Evolutionary conservation across 2,113 vertebrate genomes (phyloP).

Genomic region (Nannospalax galili): DNA sequence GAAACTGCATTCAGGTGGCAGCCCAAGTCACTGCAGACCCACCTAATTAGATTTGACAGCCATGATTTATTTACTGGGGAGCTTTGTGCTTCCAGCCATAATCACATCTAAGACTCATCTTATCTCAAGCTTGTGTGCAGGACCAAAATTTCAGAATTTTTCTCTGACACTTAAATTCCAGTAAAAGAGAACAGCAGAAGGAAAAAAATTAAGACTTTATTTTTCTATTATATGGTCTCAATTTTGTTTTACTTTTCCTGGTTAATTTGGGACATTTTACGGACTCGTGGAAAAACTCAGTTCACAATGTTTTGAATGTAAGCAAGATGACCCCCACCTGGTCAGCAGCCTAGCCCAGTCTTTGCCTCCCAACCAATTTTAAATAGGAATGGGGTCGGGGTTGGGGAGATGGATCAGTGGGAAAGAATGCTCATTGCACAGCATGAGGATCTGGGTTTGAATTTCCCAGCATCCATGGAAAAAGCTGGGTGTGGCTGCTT

Average conservation of each 20-base stretch:
- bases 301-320: background rate
- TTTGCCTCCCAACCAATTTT: background rate
- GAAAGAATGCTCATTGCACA: background rate
- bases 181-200: constrained; percentile 81
- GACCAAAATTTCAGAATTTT: constrained; percentile 78
- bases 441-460: background rate
- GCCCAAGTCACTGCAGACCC: background rate
- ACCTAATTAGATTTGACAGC: constrained; percentile 8
- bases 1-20: background rate
- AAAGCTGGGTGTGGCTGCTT: background rate
- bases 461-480: too few species aligned
- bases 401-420: background rate
- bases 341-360: too few species aligned
- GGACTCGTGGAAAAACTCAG: background rate
- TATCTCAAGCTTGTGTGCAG: background rate
- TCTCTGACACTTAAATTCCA: constrained; percentile 80
- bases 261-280: background rate
- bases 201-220: constrained; percentile 43
- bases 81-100: background rate
- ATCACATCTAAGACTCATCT: background rate
- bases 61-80: background rate
- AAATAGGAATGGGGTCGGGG: background rate
- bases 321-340: background rate
- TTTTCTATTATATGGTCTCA: background rate
- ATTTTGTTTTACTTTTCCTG: background rate